Conservation (phyloP, 2,113 vertebrate genomes). For the Gallinago undulata region DNA sequence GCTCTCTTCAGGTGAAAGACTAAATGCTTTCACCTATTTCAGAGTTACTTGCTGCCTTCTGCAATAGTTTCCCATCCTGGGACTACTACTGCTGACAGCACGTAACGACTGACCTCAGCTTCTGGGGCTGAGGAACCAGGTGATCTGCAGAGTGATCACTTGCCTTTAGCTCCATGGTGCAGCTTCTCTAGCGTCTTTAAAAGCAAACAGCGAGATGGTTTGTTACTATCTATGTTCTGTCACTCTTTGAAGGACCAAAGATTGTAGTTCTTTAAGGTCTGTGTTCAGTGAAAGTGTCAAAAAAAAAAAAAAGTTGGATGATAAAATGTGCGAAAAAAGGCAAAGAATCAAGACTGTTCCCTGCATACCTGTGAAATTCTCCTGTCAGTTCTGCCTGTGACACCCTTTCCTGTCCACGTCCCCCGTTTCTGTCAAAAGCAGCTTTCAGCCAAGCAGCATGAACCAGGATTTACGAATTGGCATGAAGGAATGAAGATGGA, state of each 20-base stretch:
- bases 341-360: not conserved
- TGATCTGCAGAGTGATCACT: not conserved
- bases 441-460: not conserved
- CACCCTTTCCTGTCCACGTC: not conserved
- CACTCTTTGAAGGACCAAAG: not conserved
- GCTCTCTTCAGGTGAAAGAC: not conserved
- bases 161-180: not conserved
- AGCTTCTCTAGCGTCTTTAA: not conserved
- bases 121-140: not conserved
- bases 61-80: not conserved
- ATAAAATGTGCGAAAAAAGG: constrained; percentile 3
- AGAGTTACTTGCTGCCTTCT: not conserved
- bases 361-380: constrained; percentile 7
- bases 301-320: not conserved
- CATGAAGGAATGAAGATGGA: not conserved
- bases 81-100: not conserved
- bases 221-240: not conserved
- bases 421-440: not conserved
- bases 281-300: not conserved
- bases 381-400: not conserved
- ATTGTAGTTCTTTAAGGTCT: not conserved
- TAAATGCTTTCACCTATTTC: not conserved
- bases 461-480: not conserved
- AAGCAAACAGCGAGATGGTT: not conserved
- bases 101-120: not conserved